Base-by-base conservation (phyloP, 2,797 vertebrate genomes). In the Hylomyscus alleni region DNA sequence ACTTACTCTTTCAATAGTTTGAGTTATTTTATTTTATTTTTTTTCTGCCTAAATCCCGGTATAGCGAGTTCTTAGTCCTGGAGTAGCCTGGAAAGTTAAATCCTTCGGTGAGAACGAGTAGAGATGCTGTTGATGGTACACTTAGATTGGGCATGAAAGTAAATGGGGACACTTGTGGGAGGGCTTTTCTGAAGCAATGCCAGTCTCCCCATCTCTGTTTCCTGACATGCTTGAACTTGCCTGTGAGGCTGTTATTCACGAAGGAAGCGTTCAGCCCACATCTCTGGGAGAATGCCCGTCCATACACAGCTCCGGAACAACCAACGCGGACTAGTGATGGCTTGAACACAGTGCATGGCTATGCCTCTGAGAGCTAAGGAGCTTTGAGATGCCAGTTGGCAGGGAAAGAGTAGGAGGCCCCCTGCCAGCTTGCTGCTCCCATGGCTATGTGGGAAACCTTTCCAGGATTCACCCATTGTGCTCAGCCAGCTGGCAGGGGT, bases 401-500 rank as follows among this genome's bases (percentile, higher is more conserved):
- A 84, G 37, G 81, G 31, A 34, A 90, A 96, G 97, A 97, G 85
- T 77, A 56, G 26, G 24, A 29, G 47, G 89, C 29, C 6, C 52
- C 15, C 91, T 89, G 96, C 97, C 97, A 98, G 89, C 91, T 93
- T 76, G 37, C 94, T 93, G 89, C 92, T 97, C 78, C 90, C 91
- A 31, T 19, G 88, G 90, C 60, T 96, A 93, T 83, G 78, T 52
- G 97, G 85, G 91, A 97, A 88, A 50, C 65, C 34, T 67, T 2
- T 97, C 95, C 93, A 75, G 50, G 94, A 89, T 87, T 80, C 11
- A 4, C 90, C 67, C 93, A 31, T n/a, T 81, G 91, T 91, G 94
- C 87, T 44, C 87, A 97, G 95, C 97, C 98, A 98, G 95, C 97
- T 98, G 98, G 98, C 96, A 97, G 50, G 40, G 75, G 37, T 84